Evolutionary conservation across 2,888 invertebrate species (phyloP).

Genomic region (Iselma pallidipennis): DNA sequence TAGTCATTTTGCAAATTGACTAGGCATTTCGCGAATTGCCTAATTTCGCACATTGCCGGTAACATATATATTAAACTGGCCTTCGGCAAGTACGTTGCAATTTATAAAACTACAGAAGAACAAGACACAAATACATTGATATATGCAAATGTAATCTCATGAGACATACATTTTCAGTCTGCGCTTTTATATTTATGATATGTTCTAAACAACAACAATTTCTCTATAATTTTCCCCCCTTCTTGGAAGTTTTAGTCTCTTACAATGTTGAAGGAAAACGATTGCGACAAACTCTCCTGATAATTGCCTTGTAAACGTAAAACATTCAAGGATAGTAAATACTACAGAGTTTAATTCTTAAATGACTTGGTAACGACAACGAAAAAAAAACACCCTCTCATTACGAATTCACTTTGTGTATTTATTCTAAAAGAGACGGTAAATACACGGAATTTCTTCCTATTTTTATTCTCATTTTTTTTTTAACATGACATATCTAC

Average conservation of each 20-base stretch:
- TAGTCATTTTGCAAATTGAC: too few species aligned
- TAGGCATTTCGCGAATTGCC: too few species aligned
- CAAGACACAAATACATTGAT: not conserved
- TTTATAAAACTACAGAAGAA: not conserved
- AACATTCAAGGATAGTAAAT: conserved; percentile 1
- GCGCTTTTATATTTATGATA: conserved; percentile 2
- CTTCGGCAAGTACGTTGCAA: conserved; percentile 2
- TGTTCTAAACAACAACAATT: not conserved
- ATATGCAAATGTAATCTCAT: conserved; percentile 3
- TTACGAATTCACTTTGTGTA: conserved; percentile 24
- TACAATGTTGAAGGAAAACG: not conserved
- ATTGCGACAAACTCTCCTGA: conserved; percentile 2
- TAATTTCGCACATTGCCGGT: not conserved
- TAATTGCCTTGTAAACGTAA: conserved; percentile 1
- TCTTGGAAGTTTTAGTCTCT: not conserved
- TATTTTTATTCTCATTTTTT: not conserved
- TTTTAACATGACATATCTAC: not conserved
- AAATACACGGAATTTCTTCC: not conserved
- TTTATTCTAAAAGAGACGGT: conserved; percentile 1
- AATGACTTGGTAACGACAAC: conserved; percentile 12
- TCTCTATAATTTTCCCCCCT: not conserved
- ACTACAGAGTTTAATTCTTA: conserved; percentile 13
- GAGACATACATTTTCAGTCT: conserved; percentile 2
- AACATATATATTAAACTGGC: not conserved
- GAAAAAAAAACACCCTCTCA: conserved; percentile 18